A percentile compares a stretch with the other conserved stretches of the same genome.
Conservation (phyloP, 2,113 vertebrate species). For the Centrocercus urophasianus region DNA sequence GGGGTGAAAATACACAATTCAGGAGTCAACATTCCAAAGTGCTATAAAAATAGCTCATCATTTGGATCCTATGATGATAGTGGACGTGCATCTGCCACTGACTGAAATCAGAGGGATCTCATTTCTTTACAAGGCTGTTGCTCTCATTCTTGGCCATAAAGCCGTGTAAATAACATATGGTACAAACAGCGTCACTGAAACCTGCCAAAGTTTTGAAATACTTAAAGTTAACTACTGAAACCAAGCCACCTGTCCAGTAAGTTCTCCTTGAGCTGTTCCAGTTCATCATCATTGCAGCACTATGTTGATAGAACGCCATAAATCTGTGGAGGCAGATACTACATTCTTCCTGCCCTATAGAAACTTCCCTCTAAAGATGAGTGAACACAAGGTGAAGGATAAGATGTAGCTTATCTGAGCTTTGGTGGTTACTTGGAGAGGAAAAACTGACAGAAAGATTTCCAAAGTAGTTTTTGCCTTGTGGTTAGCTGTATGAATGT, state of each 20-base stretch:
- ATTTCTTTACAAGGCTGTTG: constrained; percentile 37
- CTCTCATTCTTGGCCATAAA: constrained; percentile 36
- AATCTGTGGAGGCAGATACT: background rate
- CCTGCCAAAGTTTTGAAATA: constrained; percentile 58
- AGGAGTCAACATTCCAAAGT: background rate
- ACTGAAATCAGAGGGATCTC: constrained; percentile 41
- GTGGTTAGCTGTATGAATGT: background rate
- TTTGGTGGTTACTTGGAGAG: background rate
- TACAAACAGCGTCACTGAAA: constrained; percentile 5
- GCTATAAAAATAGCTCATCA: constrained; percentile 35
- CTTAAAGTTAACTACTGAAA: constrained; percentile 27
- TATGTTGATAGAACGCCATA: background rate
- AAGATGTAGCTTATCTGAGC: background rate
- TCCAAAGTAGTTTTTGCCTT: background rate
- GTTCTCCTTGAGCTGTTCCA: constrained; percentile 38
- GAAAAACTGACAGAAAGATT: background rate
- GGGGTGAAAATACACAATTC: constrained; percentile 21
- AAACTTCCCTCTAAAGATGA: background rate
- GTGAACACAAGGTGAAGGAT: background rate
- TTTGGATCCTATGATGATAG: constrained; percentile 35
- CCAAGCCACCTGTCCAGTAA: constrained; percentile 46
- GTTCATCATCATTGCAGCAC: constrained; percentile 22
- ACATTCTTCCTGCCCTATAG: background rate
- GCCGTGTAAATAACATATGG: constrained; percentile 22
- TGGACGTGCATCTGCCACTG: background rate